Evolutionary conservation across 2,888 invertebrate genomes (phyloP), one percentile per base, ranked within the genome.

Genomic region (Hydrotaea cyrtoneurina): DNA sequence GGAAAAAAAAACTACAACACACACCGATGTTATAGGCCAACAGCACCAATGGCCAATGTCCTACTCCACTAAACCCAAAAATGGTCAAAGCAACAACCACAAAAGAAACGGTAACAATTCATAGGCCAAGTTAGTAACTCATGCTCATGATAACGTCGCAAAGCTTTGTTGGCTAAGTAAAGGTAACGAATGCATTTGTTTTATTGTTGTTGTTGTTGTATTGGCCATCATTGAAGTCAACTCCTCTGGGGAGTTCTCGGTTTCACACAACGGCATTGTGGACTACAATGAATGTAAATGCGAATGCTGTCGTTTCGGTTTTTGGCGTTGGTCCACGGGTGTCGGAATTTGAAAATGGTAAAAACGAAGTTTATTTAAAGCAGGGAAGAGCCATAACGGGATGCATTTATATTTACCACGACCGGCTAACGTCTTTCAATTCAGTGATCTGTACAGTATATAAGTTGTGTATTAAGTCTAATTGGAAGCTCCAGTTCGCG

Each of bases 61-160:
- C 83, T 83, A 83, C 73, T 83, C 80, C 31, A 83, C 46, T 77
- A 69, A 77, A 80, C 71, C 74, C 78, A 26, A 79, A 72, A 43
- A 31, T 46, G 17, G 31, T 11, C 21, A 50, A 46, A 72, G 64
- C 57, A 59, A 53, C 57, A 46, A 76, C 62, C 17, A 50, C 46
- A 46, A 19, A 57, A n/a, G 46, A 76, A 82, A 74, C 26, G 71
- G 78, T 79, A 79, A 84, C 81, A 81, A 62, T 69, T 73, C 76
- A 39, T 50, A 76, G 46, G 21, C 57, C 57, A 26, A n/a, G 46
- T 77, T 57, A 43, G 55, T 81, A 72, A 73, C 53, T 76, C 74
- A 84, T 36, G 59, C 50, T n/a, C 79, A 79, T 4, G 53, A 53
- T 53, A 53, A 55, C 55, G 11, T 55, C 55, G 11, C 17, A 7